These are phyloP conservation scores for Varroa destructor DNA, from an alignment of 1,140 invertebrate genomes.

Conservation along the genomic window DNA sequence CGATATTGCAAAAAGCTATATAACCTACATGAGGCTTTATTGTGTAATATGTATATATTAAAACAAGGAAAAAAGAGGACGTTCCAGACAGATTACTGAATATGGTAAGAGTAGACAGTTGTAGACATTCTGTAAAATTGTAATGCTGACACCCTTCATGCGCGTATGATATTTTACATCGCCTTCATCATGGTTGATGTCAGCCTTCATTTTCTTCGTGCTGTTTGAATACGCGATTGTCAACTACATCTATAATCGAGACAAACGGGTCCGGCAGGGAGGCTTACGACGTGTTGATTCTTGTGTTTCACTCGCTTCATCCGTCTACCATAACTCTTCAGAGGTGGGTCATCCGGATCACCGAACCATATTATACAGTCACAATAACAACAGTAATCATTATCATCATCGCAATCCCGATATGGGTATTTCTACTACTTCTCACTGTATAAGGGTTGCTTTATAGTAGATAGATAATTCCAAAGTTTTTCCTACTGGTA, in stretches of 20 bases:
- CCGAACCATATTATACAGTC: too few relatives aligned
- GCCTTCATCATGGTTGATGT: too few relatives aligned
- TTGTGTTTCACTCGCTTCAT: slow-evolving; percentile 17
- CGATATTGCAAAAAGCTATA: too few relatives aligned
- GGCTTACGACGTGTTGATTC: slow-evolving; percentile 13
- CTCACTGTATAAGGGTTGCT: neutral
- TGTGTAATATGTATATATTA: too few relatives aligned
- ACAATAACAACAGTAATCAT: too few relatives aligned
- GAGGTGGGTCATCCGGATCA: neutral
- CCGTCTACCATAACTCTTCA: neutral
- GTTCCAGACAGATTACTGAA: too few relatives aligned
- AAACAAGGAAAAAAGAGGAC: too few relatives aligned
- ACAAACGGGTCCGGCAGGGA: slow-evolving; percentile 31
- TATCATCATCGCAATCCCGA: neutral
- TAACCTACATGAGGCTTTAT: too few relatives aligned
- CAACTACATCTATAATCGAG: slow-evolving; percentile 52
- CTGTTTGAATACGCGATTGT: slow-evolving; percentile 79
- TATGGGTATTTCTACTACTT: neutral
- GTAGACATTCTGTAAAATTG: too few relatives aligned
- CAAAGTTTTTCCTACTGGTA: neutral
- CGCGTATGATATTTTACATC: too few relatives aligned
- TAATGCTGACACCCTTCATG: too few relatives aligned
- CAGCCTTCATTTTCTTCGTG: slow-evolving; percentile 63
- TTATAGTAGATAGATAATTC: neutral
- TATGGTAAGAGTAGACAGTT: too few relatives aligned